Evolutionary conservation across 2,113 vertebrate species (phyloP).

Genomic region (Dicentrarchus labrax): DNA sequence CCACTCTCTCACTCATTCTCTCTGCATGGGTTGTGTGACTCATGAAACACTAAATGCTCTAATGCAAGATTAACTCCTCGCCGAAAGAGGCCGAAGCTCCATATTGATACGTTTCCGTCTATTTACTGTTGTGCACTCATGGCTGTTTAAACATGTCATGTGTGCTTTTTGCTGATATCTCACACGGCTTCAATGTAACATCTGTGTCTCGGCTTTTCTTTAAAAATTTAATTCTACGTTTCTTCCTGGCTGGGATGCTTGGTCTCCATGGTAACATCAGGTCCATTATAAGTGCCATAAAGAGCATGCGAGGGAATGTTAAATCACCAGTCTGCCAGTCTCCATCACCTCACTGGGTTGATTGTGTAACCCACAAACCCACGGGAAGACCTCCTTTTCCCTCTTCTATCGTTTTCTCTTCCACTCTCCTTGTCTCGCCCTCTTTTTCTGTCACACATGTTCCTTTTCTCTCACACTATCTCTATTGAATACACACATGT

Average conservation of each 20-base stretch:
- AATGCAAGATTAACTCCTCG: constrained; percentile 26
- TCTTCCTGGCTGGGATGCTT: constrained; percentile 56
- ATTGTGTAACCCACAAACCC: constrained; percentile 62
- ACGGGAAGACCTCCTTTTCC: constrained; percentile 31
- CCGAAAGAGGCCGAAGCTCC: constrained; percentile 11
- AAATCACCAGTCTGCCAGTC: constrained; percentile 45
- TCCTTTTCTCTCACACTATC: background rate
- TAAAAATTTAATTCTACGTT: constrained; percentile 51
- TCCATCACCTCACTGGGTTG: constrained; percentile 51
- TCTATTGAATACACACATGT: background rate
- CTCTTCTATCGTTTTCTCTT: background rate
- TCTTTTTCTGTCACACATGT: constrained; percentile 17
- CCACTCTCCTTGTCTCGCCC: background rate
- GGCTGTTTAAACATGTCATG: constrained; percentile 3
- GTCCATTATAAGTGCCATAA: constrained; percentile 71
- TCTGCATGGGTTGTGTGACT: constrained; percentile 43
- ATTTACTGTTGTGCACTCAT: background rate
- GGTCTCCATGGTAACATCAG: constrained; percentile 81
- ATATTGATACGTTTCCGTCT: constrained; percentile 21
- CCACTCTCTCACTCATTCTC: constrained; percentile 29
- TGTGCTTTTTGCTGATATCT: constrained; percentile 20
- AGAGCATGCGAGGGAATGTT: constrained; percentile 62
- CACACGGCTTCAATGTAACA: constrained; percentile 24
- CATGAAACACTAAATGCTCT: constrained; percentile 37
- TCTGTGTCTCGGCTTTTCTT: constrained; percentile 36